A percentile compares a stretch with the other conserved stretches of the same genome.
Evolutionary conservation across 2,113 vertebrate species (phyloP).

Genomic region (Orientallactaga bullata): DNA sequence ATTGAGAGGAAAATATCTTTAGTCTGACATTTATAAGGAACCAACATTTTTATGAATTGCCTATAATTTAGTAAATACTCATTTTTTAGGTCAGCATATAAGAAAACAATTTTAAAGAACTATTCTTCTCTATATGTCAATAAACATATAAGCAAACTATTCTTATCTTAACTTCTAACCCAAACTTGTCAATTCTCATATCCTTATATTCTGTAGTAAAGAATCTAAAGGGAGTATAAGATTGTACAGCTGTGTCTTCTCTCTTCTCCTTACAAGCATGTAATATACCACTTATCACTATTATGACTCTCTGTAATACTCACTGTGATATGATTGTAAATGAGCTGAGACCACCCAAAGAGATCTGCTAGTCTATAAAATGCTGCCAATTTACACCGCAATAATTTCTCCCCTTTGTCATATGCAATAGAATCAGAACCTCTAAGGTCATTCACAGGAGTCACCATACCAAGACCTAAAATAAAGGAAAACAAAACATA

Average conservation of each 20-base stretch:
- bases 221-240: neutral
- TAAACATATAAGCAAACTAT: neutral
- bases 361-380: slow-evolving; percentile 97
- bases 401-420: slow-evolving; percentile 97
- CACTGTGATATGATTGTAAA: slow-evolving; percentile 99
- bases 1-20: neutral
- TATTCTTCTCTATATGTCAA: neutral
- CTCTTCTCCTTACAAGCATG: neutral
- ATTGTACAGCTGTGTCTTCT: slow-evolving; percentile 16
- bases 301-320: slow-evolving; percentile 80
- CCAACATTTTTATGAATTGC: slow-evolving; percentile 38
- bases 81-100: neutral
- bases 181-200: neutral
- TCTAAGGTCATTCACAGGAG: slow-evolving; percentile 97
- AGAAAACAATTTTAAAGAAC: slow-evolving; percentile 17
- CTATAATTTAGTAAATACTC: slow-evolving; percentile 53
- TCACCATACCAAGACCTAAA: slow-evolving; percentile 98
- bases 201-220: neutral
- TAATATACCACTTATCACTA: neutral
- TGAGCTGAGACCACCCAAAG: slow-evolving; percentile 98
- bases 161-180: neutral
- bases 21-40: slow-evolving; percentile 4
- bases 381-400: slow-evolving; percentile 97
- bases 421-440: slow-evolving; percentile 98
- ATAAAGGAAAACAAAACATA: neutral